Evolutionary conservation across 2,113 vertebrate species (phyloP).

Genomic region (Amblyopsis rosae): DNA sequence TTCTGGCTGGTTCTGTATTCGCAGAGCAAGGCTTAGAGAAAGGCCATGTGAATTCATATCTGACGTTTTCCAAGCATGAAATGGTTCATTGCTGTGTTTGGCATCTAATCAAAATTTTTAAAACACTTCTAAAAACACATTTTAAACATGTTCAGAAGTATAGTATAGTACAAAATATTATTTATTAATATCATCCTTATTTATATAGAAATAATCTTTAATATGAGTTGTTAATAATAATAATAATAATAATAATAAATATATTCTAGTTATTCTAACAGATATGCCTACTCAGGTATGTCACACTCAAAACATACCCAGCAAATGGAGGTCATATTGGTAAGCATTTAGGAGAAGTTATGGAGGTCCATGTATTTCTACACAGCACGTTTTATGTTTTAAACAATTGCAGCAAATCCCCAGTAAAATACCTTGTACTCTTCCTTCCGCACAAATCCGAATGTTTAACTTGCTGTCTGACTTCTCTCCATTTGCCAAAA

Average conservation of each 20-base stretch:
- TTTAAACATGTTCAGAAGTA: too few relatives aligned
- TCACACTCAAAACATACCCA: background rate
- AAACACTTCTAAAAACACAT: too few relatives aligned
- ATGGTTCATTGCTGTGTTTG: too few relatives aligned
- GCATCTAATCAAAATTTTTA: too few relatives aligned
- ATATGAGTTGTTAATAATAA: too few relatives aligned
- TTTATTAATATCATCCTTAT: too few relatives aligned
- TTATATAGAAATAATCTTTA: too few relatives aligned
- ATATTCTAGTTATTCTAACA: too few relatives aligned
- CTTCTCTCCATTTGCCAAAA: conserved; percentile 47
- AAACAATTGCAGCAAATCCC: conserved; percentile 21
- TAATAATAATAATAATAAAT: too few relatives aligned
- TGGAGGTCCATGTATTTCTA: background rate
- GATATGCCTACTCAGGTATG: too few relatives aligned
- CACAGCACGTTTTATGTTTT: conserved; percentile 29
- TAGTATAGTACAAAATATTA: too few relatives aligned
- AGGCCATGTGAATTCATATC: background rate
- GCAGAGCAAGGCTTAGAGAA: background rate
- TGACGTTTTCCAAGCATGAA: too few relatives aligned
- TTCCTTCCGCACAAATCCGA: background rate
- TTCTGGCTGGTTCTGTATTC: background rate
- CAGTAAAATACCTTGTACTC: background rate
- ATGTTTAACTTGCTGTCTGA: conserved; percentile 42
- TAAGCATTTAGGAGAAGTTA: background rate
- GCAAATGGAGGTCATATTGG: background rate